phyloP scores from a whole-genome alignment of 2,888 invertebrate genomes.

The Chrysina gloriosa region DNA sequence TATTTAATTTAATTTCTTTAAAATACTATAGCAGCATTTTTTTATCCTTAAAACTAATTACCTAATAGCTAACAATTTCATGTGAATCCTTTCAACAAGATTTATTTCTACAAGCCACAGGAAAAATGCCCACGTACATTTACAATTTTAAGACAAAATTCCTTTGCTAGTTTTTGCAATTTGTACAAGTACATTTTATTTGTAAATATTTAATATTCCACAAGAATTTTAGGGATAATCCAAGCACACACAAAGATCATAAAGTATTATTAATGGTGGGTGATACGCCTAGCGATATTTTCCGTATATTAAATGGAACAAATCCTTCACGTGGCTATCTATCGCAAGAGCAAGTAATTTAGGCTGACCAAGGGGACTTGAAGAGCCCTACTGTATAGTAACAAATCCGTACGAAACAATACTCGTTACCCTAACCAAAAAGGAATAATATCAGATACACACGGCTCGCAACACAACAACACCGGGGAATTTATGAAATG shows the following conservation, averaged over 20 bases:
- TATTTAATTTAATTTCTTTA: no score
- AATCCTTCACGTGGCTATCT: constrained; percentile 21
- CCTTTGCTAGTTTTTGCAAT: no score
- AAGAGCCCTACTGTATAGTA: constrained; percentile 23
- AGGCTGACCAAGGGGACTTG: constrained; percentile 35
- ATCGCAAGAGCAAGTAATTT: constrained; percentile 27
- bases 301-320: constrained; percentile 20
- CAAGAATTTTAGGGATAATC: not conserved
- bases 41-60: no score
- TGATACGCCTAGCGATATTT: constrained; percentile 22
- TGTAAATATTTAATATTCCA: not conserved
- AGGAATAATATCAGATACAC: constrained; percentile 45
- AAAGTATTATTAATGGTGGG: constrained; percentile 16
- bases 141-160: no score
- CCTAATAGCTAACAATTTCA: no score
- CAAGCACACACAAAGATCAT: not conserved
- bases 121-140: no score
- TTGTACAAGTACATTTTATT: no score
- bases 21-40: no score
- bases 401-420: constrained; percentile 39
- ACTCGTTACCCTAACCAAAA: constrained; percentile 37
- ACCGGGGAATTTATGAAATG: constrained; percentile 58
- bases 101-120: no score
- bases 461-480: constrained; percentile 40
- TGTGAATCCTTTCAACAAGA: no score